These are phyloP conservation scores for Polydesmus complanatus DNA, from an alignment of 2,888 invertebrate genomes.

Conservation along the genomic window DNA sequence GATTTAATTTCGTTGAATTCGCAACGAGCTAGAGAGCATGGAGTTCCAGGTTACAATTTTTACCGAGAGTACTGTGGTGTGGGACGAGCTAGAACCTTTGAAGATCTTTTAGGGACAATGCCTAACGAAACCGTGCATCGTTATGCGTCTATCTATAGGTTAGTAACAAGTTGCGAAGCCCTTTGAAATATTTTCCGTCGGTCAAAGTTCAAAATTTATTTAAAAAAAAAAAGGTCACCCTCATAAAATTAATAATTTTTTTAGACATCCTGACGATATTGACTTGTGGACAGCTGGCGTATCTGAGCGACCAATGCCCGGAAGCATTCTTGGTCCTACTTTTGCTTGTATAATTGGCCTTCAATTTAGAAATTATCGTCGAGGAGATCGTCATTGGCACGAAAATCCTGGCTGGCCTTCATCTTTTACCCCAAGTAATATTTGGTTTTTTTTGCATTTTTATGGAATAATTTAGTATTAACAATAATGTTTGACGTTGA, in stretches of 20 bases:
- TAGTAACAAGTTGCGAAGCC: slow-evolving; percentile 8
- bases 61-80: slow-evolving; percentile 30
- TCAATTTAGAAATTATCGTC: slow-evolving; percentile 69
- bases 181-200: neutral
- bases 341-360: slow-evolving; percentile 83
- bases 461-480: neutral
- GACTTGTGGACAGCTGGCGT: slow-evolving; percentile 92
- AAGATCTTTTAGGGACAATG: slow-evolving; percentile 24
- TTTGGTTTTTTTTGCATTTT: neutral
- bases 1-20: slow-evolving; percentile 25
- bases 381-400: slow-evolving; percentile 84
- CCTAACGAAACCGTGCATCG: slow-evolving; percentile 24
- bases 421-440: slow-evolving; percentile 57
- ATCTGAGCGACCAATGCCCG: slow-evolving; percentile 74
- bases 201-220: neutral
- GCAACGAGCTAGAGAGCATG: slow-evolving; percentile 25
- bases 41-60: slow-evolving; percentile 28
- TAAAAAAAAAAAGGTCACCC: neutral
- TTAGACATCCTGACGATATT: slow-evolving; percentile 71
- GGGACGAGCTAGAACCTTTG: slow-evolving; percentile 22
- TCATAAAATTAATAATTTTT: slow-evolving; percentile 6
- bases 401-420: slow-evolving; percentile 83
- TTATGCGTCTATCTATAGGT: slow-evolving; percentile 23
- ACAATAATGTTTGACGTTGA: too few relatives aligned
- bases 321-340: slow-evolving; percentile 84